Base-by-base conservation (phyloP, 2,888 invertebrate species). In the Lasioglossum pauxillum region DNA sequence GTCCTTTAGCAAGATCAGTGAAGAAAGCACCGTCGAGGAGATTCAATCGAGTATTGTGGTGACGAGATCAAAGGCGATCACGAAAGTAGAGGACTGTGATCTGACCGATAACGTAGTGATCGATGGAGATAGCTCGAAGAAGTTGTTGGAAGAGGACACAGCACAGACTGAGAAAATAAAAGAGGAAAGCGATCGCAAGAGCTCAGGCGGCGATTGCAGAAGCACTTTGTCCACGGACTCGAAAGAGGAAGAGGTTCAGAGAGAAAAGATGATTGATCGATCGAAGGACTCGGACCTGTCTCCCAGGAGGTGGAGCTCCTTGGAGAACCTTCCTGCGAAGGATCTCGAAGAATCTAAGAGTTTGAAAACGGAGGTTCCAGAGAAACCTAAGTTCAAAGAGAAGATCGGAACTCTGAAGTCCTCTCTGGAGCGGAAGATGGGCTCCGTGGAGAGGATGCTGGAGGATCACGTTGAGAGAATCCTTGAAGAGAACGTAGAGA, bases 401-500 rank as follows among this genome's bases (percentile, higher is more conserved):
- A 90, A 75, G 27, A 87, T 86, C 8, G 79, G 60, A 0, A 78
- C 80, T 12, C 41, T 91, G 44, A 83, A 64, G 27, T 83, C 69
- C 23, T 84, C 86, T 12, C n/a, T 91, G 46, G 91, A 88, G 83
- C 91, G 73, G n/a, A 90, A 90, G 53, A 83, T 91, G 67, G 91
- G 86, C 23, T 82, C 88, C 7, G 87, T 93, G 83, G 92, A 92
- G 83, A 91, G 74, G 78, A 89, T 91, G 73, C 10, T 92, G 79
- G 93, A 93, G 76, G 84, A 88, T 76, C 86, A 89, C 5, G 90
- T 93, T 3, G 94, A 92, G 71, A 92, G 82, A n/a, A 91, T 93
- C 14, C 83, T 90, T 82, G 93, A 92, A 64, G 93, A 93, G 38
- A 91, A 90, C 5, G 64, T 92, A 14, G 92, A 94, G 57, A 94